Percentiles rank a stretch among this genome's conserved stretches.
phyloP scores from a whole-genome alignment of 2,113 vertebrate genomes.

The Oncorhynchus tshawytscha region DNA sequence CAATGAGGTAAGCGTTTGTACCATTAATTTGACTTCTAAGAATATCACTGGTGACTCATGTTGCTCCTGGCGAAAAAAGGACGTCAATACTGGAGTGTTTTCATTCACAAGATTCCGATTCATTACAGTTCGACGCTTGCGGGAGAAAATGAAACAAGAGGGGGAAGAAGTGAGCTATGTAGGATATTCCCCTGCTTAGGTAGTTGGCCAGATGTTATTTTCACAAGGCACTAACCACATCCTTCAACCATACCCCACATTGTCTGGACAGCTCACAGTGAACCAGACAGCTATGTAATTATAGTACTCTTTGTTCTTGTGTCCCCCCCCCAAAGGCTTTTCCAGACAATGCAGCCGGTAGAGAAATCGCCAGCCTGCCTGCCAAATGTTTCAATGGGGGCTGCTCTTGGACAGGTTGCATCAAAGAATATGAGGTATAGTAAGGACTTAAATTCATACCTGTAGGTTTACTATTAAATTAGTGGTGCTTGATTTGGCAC shows the following conservation, averaged over 20 bases:
- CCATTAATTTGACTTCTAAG: neutral
- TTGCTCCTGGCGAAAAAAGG: no score
- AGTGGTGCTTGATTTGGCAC: no score
- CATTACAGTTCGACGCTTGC: no score
- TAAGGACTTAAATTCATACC: constrained; percentile 36
- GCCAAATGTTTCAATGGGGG: constrained; percentile 81
- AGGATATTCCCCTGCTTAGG: no score
- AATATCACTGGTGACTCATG: neutral
- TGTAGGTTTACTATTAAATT: no score
- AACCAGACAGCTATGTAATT: neutral
- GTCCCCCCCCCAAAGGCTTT: constrained; percentile 74
- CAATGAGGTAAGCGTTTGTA: constrained; percentile 53
- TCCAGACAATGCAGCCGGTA: constrained; percentile 89
- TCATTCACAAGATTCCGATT: no score
- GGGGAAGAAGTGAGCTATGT: no score
- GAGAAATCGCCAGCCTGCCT: constrained; percentile 89
- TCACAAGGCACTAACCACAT: no score
- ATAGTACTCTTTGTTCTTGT: neutral
- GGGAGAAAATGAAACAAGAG: no score
- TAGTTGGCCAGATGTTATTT: no score
- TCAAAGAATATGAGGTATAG: constrained; percentile 87
- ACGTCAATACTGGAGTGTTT: no score
- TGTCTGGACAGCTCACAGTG: neutral
- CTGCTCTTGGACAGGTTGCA: constrained; percentile 86
- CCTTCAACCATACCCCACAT: no score